Conservation (phyloP, 2,113 vertebrate species). For the Macheiramphus alcinus region DNA sequence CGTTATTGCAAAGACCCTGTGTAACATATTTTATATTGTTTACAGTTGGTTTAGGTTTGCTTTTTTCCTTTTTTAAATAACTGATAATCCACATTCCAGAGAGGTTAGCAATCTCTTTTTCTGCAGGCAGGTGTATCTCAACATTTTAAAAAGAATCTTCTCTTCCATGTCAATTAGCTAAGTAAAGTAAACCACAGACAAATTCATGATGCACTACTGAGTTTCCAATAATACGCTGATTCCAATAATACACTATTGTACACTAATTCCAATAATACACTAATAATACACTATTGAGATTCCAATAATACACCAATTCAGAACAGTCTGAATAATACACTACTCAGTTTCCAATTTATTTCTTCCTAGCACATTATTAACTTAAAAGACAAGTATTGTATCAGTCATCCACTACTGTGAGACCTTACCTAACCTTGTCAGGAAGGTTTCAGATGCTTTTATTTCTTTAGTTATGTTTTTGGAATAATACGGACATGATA, state of each 20-base stretch:
- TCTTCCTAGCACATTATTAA: neutral
- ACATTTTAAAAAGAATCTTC: neutral
- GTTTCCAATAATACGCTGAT: neutral
- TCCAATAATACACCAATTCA: no score
- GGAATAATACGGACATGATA: neutral
- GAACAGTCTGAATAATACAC: neutral
- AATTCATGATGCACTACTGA: neutral
- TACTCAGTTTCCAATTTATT: neutral
- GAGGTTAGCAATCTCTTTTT: neutral
- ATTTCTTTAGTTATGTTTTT: neutral
- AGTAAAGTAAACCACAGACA: neutral
- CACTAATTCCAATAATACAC: no score
- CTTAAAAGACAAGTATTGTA: neutral
- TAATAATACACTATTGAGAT: no score
- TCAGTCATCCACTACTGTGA: neutral
- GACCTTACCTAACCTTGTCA: neutral
- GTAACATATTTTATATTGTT: neutral
- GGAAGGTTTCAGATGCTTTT: neutral
- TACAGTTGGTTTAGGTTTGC: neutral
- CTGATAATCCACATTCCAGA: neutral
- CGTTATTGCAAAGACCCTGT: neutral
- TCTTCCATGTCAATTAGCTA: neutral
- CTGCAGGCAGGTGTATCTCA: neutral
- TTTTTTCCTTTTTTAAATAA: neutral
- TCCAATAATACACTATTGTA: no score